Percentiles rank a stretch among this genome's conserved stretches.
These are phyloP conservation scores for Cheilinus undulatus DNA, from an alignment of 2,113 vertebrate species.

Conservation along the genomic window DNA sequence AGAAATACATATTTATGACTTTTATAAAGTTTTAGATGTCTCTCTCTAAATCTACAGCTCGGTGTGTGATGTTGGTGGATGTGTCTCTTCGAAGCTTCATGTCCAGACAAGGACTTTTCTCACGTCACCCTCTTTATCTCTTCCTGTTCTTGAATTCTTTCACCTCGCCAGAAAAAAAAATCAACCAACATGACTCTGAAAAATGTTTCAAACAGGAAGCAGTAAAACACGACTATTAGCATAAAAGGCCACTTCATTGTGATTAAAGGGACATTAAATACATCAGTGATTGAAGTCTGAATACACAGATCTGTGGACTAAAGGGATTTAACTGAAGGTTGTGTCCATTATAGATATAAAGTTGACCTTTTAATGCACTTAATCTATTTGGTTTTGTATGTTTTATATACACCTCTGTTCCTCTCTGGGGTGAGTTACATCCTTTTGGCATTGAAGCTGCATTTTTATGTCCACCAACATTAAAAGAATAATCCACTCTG, in stretches of 20 bases:
- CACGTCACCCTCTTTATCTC: not conserved
- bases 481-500: constrained; percentile 6
- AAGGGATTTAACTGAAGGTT: too few species aligned
- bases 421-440: too few species aligned
- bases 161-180: not conserved
- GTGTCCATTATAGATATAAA: not conserved
- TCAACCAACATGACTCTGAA: not conserved
- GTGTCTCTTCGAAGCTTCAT: not conserved
- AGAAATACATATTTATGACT: too few species aligned
- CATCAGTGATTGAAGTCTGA: not conserved
- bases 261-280: not conserved
- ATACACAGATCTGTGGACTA: too few species aligned
- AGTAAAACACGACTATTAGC: too few species aligned
- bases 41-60: not conserved
- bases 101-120: not conserved
- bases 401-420: not conserved
- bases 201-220: not conserved
- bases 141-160: not conserved
- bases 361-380: not conserved
- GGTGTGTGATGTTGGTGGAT: not conserved
- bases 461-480: constrained; percentile 3
- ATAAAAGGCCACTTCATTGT: too few species aligned
- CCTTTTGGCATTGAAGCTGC: not conserved
- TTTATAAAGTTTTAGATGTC: too few species aligned
- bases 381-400: not conserved